Evolutionary conservation across 2,888 invertebrate genomes (phyloP), one percentile per base, ranked within the genome.

Genomic region (Smittia aterrima): DNA sequence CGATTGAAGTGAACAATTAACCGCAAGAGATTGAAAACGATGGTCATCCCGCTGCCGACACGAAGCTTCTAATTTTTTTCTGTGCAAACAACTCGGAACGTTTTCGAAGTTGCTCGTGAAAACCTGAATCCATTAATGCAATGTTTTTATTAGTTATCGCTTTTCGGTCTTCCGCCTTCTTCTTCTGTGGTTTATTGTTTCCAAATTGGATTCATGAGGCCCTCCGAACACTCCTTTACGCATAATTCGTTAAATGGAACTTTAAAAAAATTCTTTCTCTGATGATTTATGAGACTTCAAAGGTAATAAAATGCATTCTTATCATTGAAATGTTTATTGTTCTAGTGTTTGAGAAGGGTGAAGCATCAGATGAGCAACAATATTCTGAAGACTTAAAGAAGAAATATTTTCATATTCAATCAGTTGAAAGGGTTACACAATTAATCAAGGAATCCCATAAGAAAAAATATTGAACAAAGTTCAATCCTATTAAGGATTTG

Each of bases 301-400:
- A 62, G 22, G 20, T 22, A 62, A 68, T 68, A 47, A 68, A 68
- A 68, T 68, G 68, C 68, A 41, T 68, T 68, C 68, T 68, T 68
- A 68, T 68, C 68, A 68, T 4, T 18, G n/a, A 4, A 13, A 13
- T n/a, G 9, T 47, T 11, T 16, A n/a, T 47, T 47, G 47, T 47
- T 47, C 38, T 38, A 7, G 9, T 38, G 38, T 38, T 38, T 38
- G 38, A 9, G n/a, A n/a, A n/a, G n/a, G n/a, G n/a, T n/a, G n/a
- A n/a, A n/a, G n/a, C n/a, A n/a, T n/a, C n/a, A n/a, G n/a, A n/a
- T n/a, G n/a, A n/a, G n/a, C n/a, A n/a, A n/a, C 32, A 32, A 32
- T 32, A 32, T 6, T 9, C 32, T 32, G 32, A 53, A 53, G 3
- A 18, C 38, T 20, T 38, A 22, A 62, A 62, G 6, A 24, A 62